Conservation (phyloP, 1,140 invertebrate genomes). For the Cydia strobilella region DNA sequence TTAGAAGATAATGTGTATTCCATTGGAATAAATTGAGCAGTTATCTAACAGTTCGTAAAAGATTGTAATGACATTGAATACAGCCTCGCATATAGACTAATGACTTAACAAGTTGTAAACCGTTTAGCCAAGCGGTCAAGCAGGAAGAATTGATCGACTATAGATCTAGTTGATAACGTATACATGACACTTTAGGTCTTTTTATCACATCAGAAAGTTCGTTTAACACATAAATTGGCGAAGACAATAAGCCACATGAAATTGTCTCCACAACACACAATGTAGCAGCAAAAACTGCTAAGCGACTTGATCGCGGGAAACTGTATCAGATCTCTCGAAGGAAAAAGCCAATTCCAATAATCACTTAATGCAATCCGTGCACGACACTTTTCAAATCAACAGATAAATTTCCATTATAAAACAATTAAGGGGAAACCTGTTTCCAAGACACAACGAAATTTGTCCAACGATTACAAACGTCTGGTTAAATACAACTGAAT, state of each 20-base stretch:
- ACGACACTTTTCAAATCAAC: conserved; percentile 8
- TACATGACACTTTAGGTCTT: neutral
- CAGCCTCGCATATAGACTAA: neutral
- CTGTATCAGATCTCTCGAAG: conserved; percentile 28
- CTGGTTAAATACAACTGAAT: conserved; percentile 24
- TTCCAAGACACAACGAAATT: neutral
- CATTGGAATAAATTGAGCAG: conserved; percentile 25
- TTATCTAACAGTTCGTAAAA: conserved; percentile 14
- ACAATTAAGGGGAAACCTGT: conserved; percentile 13
- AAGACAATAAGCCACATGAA: conserved; percentile 18
- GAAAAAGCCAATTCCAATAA: conserved; percentile 27
- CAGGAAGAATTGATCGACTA: neutral
- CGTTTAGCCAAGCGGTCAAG: conserved; percentile 1
- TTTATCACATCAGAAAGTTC: conserved; percentile 7
- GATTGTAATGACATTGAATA: conserved; percentile 25
- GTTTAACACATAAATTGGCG: conserved; percentile 16
- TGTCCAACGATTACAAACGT: conserved; percentile 8
- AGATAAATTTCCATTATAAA: conserved; percentile 8
- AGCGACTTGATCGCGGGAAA: conserved; percentile 22
- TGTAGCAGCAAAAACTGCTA: conserved; percentile 15
- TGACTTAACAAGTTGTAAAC: conserved; percentile 2
- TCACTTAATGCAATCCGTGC: conserved; percentile 23
- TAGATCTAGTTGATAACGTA: neutral
- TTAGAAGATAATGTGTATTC: conserved; percentile 33
- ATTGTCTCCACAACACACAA: conserved; percentile 15